phyloP scores from a whole-genome alignment of 2,888 invertebrate genomes.

The Andrena dorsata region DNA sequence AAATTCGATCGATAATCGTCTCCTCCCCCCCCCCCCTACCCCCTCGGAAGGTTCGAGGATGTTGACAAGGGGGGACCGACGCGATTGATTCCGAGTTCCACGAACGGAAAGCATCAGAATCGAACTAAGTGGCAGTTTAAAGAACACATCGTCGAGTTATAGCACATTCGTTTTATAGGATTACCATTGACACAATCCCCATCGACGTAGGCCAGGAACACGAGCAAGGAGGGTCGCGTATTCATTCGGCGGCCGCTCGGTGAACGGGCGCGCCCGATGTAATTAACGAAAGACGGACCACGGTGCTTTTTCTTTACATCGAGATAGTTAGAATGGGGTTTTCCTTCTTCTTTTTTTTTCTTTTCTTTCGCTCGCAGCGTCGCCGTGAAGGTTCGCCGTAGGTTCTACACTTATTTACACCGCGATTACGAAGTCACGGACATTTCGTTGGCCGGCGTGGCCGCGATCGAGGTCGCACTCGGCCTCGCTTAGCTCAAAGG shows the following conservation, averaged over 20 bases:
- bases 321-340: constrained; percentile 29
- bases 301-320: constrained; percentile 42
- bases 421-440: constrained; percentile 84
- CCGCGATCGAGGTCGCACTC: constrained; percentile 86
- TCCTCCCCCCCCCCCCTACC: too few relatives aligned
- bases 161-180: constrained; percentile 29
- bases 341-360: too few relatives aligned
- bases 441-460: constrained; percentile 83
- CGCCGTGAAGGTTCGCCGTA: constrained; percentile 51
- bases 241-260: constrained; percentile 9
- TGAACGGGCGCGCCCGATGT: constrained; percentile 26
- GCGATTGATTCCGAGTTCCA: constrained; percentile 3
- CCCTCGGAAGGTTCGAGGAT: constrained; percentile 1
- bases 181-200: constrained; percentile 27
- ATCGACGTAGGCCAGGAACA: constrained; percentile 65
- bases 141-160: constrained; percentile 56
- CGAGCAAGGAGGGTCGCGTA: constrained; percentile 42
- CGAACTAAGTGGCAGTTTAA: constrained; percentile 63
- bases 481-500: constrained; percentile 86
- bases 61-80: not conserved
- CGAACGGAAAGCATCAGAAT: constrained; percentile 7
- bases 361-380: constrained; percentile 31
- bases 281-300: constrained; percentile 74
- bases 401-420: constrained; percentile 80
- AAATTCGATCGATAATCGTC: constrained; percentile 23